These are phyloP conservation scores for Lepidurus couesii DNA, from an alignment of 1,140 invertebrate genomes.

Conservation along the genomic window DNA sequence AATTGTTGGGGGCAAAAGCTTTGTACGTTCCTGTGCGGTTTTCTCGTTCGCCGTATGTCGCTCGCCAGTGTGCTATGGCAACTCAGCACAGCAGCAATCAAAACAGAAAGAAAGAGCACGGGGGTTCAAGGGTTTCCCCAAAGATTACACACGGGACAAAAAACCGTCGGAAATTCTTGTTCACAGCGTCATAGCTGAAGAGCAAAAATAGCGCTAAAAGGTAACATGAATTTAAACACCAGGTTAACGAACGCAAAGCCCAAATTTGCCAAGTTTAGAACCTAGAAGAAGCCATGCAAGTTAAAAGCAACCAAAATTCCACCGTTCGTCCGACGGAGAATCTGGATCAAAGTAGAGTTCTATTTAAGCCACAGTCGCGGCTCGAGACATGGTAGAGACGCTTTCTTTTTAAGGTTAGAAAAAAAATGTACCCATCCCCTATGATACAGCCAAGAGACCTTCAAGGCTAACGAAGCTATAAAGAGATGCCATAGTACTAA, in stretches of 20 bases:
- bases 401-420: not conserved
- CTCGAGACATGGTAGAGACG: not conserved
- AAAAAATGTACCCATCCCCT: not conserved
- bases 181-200: too few relatives aligned
- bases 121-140: too few relatives aligned
- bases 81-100: not conserved
- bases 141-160: too few relatives aligned
- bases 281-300: not conserved
- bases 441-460: not conserved
- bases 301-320: not conserved
- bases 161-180: too few relatives aligned
- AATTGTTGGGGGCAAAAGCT: not conserved
- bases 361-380: not conserved
- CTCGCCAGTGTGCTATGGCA: not conserved
- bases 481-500: not conserved
- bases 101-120: too few relatives aligned
- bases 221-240: not conserved
- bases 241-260: too few relatives aligned
- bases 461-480: conserved; percentile 8
- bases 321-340: not conserved
- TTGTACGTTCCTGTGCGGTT: not conserved
- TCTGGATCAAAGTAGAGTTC: not conserved
- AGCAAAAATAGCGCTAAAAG: not conserved
- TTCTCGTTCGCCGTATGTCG: not conserved
- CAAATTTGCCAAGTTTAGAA: not conserved